Base-by-base conservation (phyloP, 2,113 vertebrate genomes). In the Nyctereutes procyonoides region DNA sequence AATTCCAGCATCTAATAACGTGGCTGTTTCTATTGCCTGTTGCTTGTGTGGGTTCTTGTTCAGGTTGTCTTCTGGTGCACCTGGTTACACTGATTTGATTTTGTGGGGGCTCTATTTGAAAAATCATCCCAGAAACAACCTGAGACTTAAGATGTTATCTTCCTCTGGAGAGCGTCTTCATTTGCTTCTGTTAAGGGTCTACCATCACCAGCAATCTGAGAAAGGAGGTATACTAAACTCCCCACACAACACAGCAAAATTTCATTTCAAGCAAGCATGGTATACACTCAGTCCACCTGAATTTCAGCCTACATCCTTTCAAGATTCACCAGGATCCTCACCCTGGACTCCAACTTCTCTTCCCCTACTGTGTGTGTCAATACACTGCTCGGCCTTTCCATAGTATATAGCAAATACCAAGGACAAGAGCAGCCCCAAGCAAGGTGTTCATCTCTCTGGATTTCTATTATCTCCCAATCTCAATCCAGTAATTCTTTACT, bases 111-210 rank as follows among this genome's bases (percentile, higher is more conserved):
- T 35, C 48, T 17, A 88, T 32, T 22, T 62, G 87, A 48, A 89
- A 76, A 62, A 48, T 76, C 71, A 89, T 48, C 43, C 32, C 71
- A 89, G 71, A 60, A 89, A 89, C 38, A 15, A 48, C 38, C 62
- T 32, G 15, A 88, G 53, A 16, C 86, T 10, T 17, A 56, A 38
- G 16, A 88, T 38, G 4, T 22, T 88, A 43, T 51, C 67, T 35
- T 69, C 67, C 32, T 35, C 67, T 69, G 8, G 67, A 35, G 67
- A 35, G 67, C 17, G 10, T 5, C 32, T 69, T 69, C 67, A 35
- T 20, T 35, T 60, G 80, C 56, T 26, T 32, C 73, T 63, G 20
- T 26, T 17, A 63, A 56, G 30, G 65, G 58, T 3, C 58, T n/a
- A 20, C 8, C 56, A 58, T 58, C n/a, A n/a, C 71, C 26, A 62